Conservation (phyloP, 2,113 vertebrate genomes). For the Gobius niger region DNA sequence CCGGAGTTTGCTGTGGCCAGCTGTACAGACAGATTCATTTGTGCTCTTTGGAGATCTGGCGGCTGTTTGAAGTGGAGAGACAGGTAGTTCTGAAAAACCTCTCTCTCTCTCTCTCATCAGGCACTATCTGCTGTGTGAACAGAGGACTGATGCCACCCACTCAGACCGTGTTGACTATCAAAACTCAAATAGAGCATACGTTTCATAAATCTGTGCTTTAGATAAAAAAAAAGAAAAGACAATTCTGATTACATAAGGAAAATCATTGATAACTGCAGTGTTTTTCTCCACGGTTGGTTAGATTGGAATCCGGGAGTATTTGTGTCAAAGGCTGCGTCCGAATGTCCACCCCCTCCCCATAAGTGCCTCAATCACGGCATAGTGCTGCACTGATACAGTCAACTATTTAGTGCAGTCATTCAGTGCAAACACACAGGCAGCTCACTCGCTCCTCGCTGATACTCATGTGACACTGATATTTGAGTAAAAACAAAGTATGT, state of each 20-base stretch:
- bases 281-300: neutral
- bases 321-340: too few species aligned
- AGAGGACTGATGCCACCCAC: neutral
- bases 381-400: too few species aligned
- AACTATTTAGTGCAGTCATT: too few species aligned
- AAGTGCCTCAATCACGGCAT: too few species aligned
- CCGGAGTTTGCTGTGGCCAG: constrained; percentile 35
- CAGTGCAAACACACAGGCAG: too few species aligned
- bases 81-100: constrained; percentile 19
- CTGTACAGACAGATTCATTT: constrained; percentile 40
- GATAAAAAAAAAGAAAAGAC: neutral
- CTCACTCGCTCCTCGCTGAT: too few species aligned
- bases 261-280: neutral
- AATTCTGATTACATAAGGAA: neutral
- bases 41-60: constrained; percentile 34
- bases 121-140: neutral
- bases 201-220: neutral
- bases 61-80: constrained; percentile 26
- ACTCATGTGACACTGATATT: too few species aligned
- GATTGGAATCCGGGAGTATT: neutral
- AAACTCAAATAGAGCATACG: neutral
- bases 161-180: neutral
- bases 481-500: too few species aligned
- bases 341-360: too few species aligned
- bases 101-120: neutral